These are phyloP conservation scores for Mustelus asterias DNA, from an alignment of 2,113 vertebrate genomes.

Conservation along the genomic window DNA sequence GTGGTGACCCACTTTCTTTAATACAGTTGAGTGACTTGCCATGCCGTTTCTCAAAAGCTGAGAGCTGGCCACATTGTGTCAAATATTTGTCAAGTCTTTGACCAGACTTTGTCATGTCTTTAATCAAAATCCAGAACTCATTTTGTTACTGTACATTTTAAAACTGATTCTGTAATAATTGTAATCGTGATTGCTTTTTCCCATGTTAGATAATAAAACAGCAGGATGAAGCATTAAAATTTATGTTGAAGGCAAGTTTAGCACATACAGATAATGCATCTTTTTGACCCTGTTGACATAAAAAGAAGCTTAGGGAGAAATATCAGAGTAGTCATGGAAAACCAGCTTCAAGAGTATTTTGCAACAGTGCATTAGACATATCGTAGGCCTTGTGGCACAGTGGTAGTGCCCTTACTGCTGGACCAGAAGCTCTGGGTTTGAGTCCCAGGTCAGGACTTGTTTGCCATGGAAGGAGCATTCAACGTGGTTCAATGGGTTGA, in stretches of 20 bases:
- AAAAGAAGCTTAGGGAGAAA: neutral
- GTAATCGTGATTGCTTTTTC: neutral
- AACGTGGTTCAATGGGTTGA: no score
- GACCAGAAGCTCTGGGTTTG: no score
- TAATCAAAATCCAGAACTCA: neutral
- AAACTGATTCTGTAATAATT: neutral
- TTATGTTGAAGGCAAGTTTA: neutral
- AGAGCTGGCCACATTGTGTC: no score
- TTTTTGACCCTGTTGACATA: neutral
- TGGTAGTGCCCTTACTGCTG: no score
- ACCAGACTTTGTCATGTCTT: no score
- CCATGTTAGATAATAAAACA: neutral
- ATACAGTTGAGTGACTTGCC: no score
- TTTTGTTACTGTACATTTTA: neutral
- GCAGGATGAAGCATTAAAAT: neutral
- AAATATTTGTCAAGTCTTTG: no score
- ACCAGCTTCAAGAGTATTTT: neutral
- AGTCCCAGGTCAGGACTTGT: no score
- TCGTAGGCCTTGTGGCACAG: no score
- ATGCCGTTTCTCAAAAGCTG: no score
- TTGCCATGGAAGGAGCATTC: no score
- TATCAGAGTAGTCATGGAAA: neutral
- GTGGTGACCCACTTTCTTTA: no score
- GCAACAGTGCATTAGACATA: neutral
- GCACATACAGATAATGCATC: neutral